phyloP scores from a whole-genome alignment of 2,888 invertebrate species.

The Bellardia bayeri region DNA sequence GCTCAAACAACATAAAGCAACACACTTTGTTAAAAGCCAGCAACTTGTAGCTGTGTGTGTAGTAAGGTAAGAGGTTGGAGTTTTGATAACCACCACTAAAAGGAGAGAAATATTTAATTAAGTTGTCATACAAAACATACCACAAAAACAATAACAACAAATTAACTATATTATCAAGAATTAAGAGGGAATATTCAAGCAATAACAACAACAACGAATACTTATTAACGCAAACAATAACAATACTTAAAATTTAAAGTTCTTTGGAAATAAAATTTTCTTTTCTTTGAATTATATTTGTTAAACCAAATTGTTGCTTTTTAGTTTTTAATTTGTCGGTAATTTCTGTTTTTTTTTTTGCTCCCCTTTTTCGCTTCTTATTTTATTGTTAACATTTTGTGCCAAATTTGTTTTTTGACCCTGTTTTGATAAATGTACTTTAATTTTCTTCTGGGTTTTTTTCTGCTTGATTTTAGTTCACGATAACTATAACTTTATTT shows the following conservation, averaged over 20 bases:
- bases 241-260: not conserved
- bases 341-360: conserved; percentile 13
- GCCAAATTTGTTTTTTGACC: conserved; percentile 62
- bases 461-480: conserved; percentile 50
- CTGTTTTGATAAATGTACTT: conserved; percentile 67
- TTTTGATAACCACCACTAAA: conserved; percentile 56
- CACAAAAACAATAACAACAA: conserved; percentile 67
- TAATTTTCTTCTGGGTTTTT: conserved; percentile 43
- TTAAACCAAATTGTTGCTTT: not conserved
- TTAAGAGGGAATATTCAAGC: conserved; percentile 41
- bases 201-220: not conserved
- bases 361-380: conserved; percentile 15
- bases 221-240: not conserved
- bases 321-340: not conserved
- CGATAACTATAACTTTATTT: conserved; percentile 40
- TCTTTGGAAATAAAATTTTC: conserved; percentile 30
- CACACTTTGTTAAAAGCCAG: not conserved
- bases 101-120: conserved; percentile 73
- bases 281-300: conserved; percentile 57
- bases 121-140: conserved; percentile 71
- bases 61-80: not conserved
- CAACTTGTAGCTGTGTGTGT: not conserved
- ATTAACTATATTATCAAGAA: conserved; percentile 68
- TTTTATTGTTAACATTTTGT: conserved; percentile 21
- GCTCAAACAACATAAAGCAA: not conserved